These are phyloP conservation scores for Morpho deidamia DNA, from an alignment of 2,888 invertebrate species.

Conservation along the genomic window DNA sequence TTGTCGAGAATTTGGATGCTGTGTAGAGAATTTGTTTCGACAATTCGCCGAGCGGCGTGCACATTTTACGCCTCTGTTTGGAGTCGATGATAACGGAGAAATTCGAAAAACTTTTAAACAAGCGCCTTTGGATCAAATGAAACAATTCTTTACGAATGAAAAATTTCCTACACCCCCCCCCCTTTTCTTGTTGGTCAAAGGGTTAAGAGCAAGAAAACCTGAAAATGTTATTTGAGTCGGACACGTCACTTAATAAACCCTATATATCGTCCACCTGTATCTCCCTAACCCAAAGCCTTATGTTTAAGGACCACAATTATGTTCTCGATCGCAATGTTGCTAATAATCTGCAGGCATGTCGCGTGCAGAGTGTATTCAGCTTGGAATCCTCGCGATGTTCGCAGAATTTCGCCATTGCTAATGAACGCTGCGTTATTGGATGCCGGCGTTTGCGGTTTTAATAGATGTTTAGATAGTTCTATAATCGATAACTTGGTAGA, in stretches of 20 bases:
- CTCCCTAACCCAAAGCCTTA: too few species aligned
- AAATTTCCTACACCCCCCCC: too few species aligned
- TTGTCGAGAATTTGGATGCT: slow-evolving; percentile 16
- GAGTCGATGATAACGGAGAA: slow-evolving; percentile 10
- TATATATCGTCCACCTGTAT: too few species aligned
- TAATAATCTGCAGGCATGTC: slow-evolving; percentile 21
- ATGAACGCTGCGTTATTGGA: slow-evolving; percentile 9
- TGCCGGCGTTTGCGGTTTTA: slow-evolving; percentile 10
- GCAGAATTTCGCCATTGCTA: slow-evolving; percentile 2
- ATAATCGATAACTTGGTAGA: neutral
- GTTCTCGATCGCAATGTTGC: slow-evolving; percentile 6
- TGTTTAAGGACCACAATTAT: neutral
- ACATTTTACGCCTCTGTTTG: slow-evolving; percentile 15
- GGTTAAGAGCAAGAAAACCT: neutral
- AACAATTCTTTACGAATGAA: too few species aligned
- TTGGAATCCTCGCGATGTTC: slow-evolving; percentile 10
- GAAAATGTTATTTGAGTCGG: too few species aligned
- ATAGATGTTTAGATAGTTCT: neutral
- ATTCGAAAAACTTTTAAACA: too few species aligned
- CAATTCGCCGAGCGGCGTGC: slow-evolving; percentile 7
- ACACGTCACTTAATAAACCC: too few species aligned
- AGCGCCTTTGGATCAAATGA: too few species aligned
- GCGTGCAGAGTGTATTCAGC: slow-evolving; percentile 13
- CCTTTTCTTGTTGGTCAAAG: too few species aligned
- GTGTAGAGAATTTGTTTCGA: slow-evolving; percentile 13